These are phyloP conservation scores for Apostichopus japonicus DNA, from an alignment of 35 echinoderm and acorn worm genomes.

Conservation along the genomic window DNA sequence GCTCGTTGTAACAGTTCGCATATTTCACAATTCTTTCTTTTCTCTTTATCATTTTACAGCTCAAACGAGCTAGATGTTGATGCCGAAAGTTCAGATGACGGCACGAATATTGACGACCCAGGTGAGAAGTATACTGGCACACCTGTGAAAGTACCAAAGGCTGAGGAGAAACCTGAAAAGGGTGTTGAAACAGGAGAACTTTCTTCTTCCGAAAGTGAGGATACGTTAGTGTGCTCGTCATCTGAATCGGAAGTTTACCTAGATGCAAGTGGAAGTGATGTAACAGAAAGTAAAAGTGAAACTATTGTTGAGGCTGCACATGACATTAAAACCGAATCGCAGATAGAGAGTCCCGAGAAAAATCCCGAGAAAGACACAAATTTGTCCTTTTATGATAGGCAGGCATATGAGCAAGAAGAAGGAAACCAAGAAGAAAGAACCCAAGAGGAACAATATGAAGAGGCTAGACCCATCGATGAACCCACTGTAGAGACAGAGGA, in stretches of 20 bases:
- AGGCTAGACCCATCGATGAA: neutral
- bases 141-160: neutral
- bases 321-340: neutral
- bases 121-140: neutral
- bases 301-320: neutral
- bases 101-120: conserved; percentile 29
- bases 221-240: neutral
- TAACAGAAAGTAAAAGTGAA: neutral
- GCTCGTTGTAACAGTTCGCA: neutral
- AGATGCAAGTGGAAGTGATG: neutral
- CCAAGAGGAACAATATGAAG: neutral
- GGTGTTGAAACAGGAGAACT: neutral
- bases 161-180: neutral
- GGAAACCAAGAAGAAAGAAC: neutral
- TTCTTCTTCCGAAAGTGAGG: conserved; percentile 17
- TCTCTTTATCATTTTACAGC: conserved; percentile 13
- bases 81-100: neutral
- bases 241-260: neutral
- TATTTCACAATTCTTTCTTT: too few species aligned
- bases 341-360: neutral
- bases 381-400: neutral
- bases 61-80: neutral
- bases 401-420: neutral
- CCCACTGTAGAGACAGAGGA: neutral
- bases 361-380: neutral